Percentiles rank a stretch among this genome's conserved stretches.
These are phyloP conservation scores for Microctonus aethiopoides DNA, from an alignment of 2,888 invertebrate genomes.

Conservation along the genomic window DNA sequence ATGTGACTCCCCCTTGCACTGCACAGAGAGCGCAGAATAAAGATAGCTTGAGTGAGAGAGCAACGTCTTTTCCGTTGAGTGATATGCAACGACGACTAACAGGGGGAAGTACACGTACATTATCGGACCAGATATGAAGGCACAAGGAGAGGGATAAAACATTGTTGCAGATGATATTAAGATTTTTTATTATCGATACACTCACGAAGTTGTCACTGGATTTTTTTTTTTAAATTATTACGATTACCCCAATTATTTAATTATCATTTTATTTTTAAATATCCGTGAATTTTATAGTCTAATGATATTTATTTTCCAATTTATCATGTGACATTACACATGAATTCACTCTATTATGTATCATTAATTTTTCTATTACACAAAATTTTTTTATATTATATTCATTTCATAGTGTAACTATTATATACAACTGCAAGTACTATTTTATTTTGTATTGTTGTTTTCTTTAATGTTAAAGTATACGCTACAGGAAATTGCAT, in stretches of 20 bases:
- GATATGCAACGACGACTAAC: constrained; percentile 4
- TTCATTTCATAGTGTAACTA: background rate
- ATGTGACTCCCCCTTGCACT: constrained; percentile 26
- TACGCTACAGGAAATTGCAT: background rate
- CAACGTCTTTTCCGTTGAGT: constrained; percentile 19
- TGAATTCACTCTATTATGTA: too few species aligned
- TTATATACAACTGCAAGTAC: background rate
- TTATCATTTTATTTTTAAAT: too few species aligned
- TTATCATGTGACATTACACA: too few species aligned
- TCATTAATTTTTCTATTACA: too few species aligned
- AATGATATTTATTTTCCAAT: too few species aligned
- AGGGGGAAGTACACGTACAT: constrained; percentile 27
- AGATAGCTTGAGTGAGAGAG: background rate
- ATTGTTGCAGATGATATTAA: background rate
- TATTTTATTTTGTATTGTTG: background rate
- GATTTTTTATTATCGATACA: background rate
- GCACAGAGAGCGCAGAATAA: background rate
- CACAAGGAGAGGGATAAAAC: background rate
- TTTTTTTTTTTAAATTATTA: background rate
- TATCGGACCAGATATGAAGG: background rate
- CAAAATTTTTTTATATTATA: background rate
- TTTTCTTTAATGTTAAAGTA: background rate
- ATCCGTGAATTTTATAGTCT: too few species aligned
- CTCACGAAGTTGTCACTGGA: background rate
- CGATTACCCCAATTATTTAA: too few species aligned